Evolutionary conservation across 2,888 invertebrate species (phyloP).

Genomic region (Drosophila kokeensis): DNA sequence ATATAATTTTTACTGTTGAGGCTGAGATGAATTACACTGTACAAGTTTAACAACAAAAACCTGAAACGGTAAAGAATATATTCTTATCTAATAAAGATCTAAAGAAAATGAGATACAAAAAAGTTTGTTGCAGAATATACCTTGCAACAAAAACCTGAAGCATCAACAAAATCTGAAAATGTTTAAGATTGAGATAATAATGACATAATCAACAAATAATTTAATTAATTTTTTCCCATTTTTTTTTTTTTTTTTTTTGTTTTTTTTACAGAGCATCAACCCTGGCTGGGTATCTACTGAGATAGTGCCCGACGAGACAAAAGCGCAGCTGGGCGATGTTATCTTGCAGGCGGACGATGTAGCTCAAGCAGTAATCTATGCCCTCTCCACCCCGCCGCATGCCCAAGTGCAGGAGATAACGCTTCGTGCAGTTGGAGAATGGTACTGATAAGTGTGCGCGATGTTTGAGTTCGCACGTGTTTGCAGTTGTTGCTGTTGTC

Average conservation of each 20-base stretch:
- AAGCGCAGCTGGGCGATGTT: conserved; percentile 62
- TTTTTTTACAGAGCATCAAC: conserved; percentile 74
- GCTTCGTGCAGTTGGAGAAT: conserved; percentile 81
- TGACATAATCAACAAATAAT: background rate
- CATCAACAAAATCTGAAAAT: background rate
- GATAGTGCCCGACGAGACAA: conserved; percentile 79
- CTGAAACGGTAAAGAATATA: background rate
- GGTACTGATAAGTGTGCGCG: conserved; percentile 37
- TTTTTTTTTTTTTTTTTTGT: no score
- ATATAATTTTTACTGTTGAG: background rate
- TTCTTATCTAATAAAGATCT: background rate
- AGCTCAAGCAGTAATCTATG: conserved; percentile 80
- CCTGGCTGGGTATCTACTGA: conserved; percentile 83
- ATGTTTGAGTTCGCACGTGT: conserved; percentile 23
- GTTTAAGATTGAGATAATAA: background rate
- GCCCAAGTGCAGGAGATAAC: conserved; percentile 81
- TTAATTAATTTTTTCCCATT: background rate
- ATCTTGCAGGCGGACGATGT: conserved; percentile 81
- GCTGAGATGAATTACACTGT: background rate
- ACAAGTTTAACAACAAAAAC: background rate
- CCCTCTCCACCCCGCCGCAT: conserved; percentile 77
- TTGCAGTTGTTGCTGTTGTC: background rate
- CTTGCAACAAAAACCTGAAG: background rate
- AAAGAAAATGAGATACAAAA: background rate
- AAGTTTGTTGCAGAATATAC: background rate